These are phyloP conservation scores for Rhea pennata DNA, from an alignment of 2,113 vertebrate genomes.

Conservation along the genomic window DNA sequence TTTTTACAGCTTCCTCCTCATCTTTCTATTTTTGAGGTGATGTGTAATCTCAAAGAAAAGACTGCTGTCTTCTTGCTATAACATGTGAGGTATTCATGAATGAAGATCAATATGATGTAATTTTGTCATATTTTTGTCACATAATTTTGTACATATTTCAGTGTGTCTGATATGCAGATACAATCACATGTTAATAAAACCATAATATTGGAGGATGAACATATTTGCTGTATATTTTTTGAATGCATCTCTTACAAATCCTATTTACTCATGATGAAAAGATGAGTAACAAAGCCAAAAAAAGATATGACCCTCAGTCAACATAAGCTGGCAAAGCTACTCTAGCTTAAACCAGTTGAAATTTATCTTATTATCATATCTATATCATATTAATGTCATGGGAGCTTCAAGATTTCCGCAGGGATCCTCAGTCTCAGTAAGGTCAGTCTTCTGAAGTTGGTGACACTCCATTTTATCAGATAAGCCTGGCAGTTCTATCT, in stretches of 20 bases:
- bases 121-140: background rate
- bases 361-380: background rate
- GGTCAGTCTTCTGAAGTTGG: background rate
- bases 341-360: background rate
- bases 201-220: background rate
- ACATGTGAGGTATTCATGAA: slow-evolving; percentile 9
- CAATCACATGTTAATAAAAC: background rate
- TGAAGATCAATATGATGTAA: background rate
- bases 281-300: background rate
- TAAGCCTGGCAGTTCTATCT: background rate
- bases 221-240: background rate
- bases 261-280: background rate
- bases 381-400: background rate
- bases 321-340: background rate
- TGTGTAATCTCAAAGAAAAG: background rate
- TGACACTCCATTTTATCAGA: background rate
- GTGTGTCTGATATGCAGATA: background rate
- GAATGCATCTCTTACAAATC: background rate
- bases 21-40: background rate
- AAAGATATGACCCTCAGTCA: background rate
- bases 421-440: background rate
- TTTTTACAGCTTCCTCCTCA: background rate
- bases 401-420: background rate
- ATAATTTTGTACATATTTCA: background rate
- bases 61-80: slow-evolving; percentile 1